Evolutionary conservation across 2,113 vertebrate species (phyloP).

Genomic region (Elgaria multicarinata): DNA sequence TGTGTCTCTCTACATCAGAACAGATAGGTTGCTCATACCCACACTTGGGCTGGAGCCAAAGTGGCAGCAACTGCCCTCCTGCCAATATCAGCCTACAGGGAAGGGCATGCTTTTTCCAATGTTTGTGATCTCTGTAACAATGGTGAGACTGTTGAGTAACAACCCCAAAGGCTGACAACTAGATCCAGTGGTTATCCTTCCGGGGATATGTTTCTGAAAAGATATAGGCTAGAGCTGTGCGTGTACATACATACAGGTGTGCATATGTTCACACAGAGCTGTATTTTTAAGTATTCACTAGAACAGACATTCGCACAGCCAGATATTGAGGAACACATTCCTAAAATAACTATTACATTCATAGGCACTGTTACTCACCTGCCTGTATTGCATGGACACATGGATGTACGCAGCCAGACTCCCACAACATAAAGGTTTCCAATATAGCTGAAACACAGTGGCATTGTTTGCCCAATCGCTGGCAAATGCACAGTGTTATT

Average conservation of each 20-base stretch:
- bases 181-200: neutral
- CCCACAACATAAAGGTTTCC: constrained; percentile 67
- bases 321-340: neutral
- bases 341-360: constrained; percentile 25
- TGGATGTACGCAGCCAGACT: constrained; percentile 45
- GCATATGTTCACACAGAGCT: neutral
- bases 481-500: constrained; percentile 65
- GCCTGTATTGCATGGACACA: neutral
- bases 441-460: constrained; percentile 70
- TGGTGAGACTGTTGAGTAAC: rapidly evolving
- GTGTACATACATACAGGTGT: neutral
- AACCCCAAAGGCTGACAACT: neutral
- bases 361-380: neutral
- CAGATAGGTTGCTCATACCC: neutral
- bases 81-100: neutral
- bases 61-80: neutral
- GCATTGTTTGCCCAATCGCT: constrained; percentile 69
- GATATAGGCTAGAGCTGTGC: neutral
- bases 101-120: neutral
- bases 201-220: neutral
- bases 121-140: neutral
- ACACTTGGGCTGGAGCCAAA: neutral
- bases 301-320: neutral
- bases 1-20: neutral
- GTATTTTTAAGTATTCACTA: constrained; percentile 5